Evolutionary conservation across 2,113 vertebrate species (phyloP).

Genomic region (Athene noctua): DNA sequence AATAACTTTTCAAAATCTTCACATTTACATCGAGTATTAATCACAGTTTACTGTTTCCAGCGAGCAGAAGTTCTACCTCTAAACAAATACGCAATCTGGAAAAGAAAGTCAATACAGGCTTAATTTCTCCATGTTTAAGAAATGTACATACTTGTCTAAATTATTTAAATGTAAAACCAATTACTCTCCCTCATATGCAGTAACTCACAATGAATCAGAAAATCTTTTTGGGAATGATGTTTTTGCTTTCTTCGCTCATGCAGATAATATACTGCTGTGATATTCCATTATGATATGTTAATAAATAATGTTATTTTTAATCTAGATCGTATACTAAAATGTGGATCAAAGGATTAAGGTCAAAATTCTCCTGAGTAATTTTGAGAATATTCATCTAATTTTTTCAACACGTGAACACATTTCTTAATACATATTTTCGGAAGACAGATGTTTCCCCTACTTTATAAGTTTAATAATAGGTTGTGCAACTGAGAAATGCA

Average conservation of each 20-base stretch:
- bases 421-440: background rate
- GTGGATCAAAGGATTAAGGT: background rate
- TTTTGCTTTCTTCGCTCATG: background rate
- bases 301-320: background rate
- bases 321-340: background rate
- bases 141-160: background rate
- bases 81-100: background rate
- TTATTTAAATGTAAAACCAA: background rate
- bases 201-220: background rate
- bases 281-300: background rate
- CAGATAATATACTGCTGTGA: background rate
- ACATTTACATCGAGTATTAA: background rate
- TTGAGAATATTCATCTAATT: slow-evolving; percentile 13
- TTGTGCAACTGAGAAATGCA: slow-evolving; percentile 29
- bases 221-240: background rate
- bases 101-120: background rate
- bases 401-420: slow-evolving; percentile 27
- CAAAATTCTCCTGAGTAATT: slow-evolving; percentile 8
- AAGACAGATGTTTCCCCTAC: slow-evolving; percentile 26
- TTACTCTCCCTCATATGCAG: background rate
- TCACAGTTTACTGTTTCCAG: background rate
- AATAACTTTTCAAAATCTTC: background rate
- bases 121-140: background rate
- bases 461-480: slow-evolving; percentile 17
- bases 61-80: background rate